Conservation (phyloP, 1,140 invertebrate species). For the Diplogasteroides magnus region DNA sequence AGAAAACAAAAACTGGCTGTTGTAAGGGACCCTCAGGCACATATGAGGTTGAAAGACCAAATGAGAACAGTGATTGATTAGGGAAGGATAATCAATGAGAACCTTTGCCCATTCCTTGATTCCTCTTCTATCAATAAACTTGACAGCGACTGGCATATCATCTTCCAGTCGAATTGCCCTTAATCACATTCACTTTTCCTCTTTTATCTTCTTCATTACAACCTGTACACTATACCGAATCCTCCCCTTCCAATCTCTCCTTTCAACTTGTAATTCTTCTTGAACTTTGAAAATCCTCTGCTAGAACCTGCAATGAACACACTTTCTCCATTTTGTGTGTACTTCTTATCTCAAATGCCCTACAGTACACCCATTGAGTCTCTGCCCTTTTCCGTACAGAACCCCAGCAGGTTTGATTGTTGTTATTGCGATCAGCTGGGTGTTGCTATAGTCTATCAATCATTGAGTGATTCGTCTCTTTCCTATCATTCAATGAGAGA, state of each 20-base stretch:
- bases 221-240: slow-evolving; percentile 65
- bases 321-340: too few relatives aligned
- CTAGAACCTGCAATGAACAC: slow-evolving; percentile 19
- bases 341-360: too few relatives aligned
- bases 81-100: not conserved
- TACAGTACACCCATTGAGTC: not conserved
- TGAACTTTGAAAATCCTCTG: slow-evolving; percentile 49
- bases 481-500: not conserved
- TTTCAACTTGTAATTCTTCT: slow-evolving; percentile 59
- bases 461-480: not conserved
- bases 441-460: not conserved
- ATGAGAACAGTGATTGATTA: too few relatives aligned
- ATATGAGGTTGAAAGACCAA: not conserved
- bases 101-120: slow-evolving; percentile 61
- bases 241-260: slow-evolving; percentile 64
- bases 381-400: not conserved
- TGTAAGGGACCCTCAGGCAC: slow-evolving; percentile 13
- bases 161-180: slow-evolving; percentile 57
- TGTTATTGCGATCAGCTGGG: not conserved
- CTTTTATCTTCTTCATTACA: not conserved
- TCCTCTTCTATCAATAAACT: slow-evolving; percentile 64
- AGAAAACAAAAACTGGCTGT: slow-evolving; percentile 35
- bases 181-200: slow-evolving; percentile 54
- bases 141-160: slow-evolving; percentile 64
- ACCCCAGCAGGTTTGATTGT: not conserved